These are phyloP conservation scores for Anthonomus grandis DNA, from an alignment of 1,140 invertebrate genomes.

Conservation along the genomic window DNA sequence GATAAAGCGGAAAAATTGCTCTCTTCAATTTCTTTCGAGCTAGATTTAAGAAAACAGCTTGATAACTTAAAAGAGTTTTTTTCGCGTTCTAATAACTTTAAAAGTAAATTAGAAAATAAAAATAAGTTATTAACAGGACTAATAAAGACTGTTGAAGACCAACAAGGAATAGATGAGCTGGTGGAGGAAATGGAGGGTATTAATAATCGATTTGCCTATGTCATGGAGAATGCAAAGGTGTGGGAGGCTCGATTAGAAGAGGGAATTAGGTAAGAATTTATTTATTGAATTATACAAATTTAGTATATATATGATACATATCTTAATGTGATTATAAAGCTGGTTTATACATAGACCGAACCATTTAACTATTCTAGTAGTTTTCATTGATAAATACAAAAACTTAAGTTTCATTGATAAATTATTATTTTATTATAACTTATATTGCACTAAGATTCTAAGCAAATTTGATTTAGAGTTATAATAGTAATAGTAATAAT, in stretches of 20 bases:
- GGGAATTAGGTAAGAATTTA: constrained; percentile 65
- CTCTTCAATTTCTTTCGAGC: constrained; percentile 57
- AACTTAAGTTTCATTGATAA: no score
- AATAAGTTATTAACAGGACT: constrained; percentile 91
- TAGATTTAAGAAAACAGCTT: constrained; percentile 71
- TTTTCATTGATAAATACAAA: no score
- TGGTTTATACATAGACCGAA: no score
- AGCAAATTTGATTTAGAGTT: no score
- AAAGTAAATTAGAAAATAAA: constrained; percentile 90
- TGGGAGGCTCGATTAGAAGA: constrained; percentile 80
- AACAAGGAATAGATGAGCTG: constrained; percentile 70
- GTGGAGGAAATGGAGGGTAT: constrained; percentile 69
- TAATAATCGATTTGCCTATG: constrained; percentile 77
- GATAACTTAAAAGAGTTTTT: constrained; percentile 86
- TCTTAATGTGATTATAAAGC: no score
- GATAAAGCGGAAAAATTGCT: constrained; percentile 77
- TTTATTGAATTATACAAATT: no score
- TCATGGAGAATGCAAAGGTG: constrained; percentile 68
- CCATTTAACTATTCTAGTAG: no score
- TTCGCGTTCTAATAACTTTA: constrained; percentile 83
- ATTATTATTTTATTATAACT: no score
- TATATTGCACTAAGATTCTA: no score
- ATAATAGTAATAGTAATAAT: no score
- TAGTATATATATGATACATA: no score
- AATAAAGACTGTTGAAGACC: constrained; percentile 70